Conservation (phyloP, 1,140 invertebrate genomes). For the Dendroctonus valens region DNA sequence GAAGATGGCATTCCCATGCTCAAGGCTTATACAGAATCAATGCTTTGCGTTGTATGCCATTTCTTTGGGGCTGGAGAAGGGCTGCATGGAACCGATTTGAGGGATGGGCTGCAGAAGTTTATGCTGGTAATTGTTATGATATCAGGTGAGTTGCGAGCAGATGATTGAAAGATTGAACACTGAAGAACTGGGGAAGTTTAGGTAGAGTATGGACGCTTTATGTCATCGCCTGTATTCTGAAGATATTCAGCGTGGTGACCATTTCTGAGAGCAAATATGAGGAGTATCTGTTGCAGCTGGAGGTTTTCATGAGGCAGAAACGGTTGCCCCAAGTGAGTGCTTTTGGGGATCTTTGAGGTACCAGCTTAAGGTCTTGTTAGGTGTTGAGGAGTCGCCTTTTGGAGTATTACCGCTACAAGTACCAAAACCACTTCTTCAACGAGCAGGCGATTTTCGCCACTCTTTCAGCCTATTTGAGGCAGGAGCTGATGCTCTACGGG, state of each 20-base stretch:
- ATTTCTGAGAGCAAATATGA: slow-evolving; percentile 36
- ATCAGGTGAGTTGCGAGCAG: not conserved
- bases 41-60: slow-evolving; percentile 17
- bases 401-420: slow-evolving; percentile 25
- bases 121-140: slow-evolving; percentile 17
- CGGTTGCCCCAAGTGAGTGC: slow-evolving; percentile 13
- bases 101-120: slow-evolving; percentile 8
- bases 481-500: slow-evolving; percentile 51
- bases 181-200: not conserved
- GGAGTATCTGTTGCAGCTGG: slow-evolving; percentile 19
- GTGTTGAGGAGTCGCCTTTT: slow-evolving; percentile 18
- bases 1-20: not conserved
- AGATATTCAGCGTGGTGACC: slow-evolving; percentile 24
- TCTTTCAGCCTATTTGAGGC: slow-evolving; percentile 31
- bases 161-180: too few species aligned
- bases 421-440: slow-evolving; percentile 30
- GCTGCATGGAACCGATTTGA: not conserved
- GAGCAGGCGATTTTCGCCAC: slow-evolving; percentile 33
- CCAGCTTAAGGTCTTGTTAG: not conserved
- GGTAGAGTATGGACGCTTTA: slow-evolving; percentile 31
- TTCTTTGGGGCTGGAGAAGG: slow-evolving; percentile 26
- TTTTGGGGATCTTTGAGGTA: not conserved
- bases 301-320: slow-evolving; percentile 27
- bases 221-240: slow-evolving; percentile 26
- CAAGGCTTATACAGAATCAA: slow-evolving; percentile 15